phyloP scores from a whole-genome alignment of 2,888 invertebrate genomes.

The Luffia ferchaultella region DNA sequence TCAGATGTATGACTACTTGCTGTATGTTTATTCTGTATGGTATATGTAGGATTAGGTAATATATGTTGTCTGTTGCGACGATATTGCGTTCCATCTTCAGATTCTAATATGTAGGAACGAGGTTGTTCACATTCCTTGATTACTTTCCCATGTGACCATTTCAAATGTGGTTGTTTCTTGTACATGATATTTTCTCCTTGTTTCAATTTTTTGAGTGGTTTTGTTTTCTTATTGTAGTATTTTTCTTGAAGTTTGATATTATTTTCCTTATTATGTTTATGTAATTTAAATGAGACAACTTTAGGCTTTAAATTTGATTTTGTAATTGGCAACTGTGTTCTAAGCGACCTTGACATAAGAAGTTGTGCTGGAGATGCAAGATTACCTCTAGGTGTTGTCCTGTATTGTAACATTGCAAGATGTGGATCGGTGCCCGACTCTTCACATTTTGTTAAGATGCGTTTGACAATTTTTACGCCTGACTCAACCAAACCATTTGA shows the following conservation, averaged over 20 bases:
- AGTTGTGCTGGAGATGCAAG: constrained; percentile 10
- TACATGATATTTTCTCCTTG: not conserved
- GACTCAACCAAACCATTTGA: constrained; percentile 10
- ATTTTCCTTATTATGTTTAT: not conserved
- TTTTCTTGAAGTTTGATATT: not conserved
- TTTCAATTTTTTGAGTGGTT: not conserved
- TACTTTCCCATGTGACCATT: not conserved
- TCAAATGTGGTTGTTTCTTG: no score
- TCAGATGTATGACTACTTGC: no score
- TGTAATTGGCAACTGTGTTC: constrained; percentile 9
- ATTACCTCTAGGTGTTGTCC: constrained; percentile 9
- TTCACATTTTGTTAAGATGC: constrained; percentile 12
- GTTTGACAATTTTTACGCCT: constrained; percentile 11
- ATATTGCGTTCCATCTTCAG: not conserved
- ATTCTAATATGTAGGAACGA: not conserved
- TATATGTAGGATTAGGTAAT: no score
- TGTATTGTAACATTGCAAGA: constrained; percentile 10
- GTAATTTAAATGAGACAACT: constrained; percentile 6
- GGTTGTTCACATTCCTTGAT: not conserved
- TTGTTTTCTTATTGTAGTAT: constrained; percentile 1
- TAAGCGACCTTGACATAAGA: constrained; percentile 11
- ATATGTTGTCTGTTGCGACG: not conserved
- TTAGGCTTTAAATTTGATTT: constrained; percentile 10
- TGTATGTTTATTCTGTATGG: no score
- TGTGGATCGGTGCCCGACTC: constrained; percentile 9